phyloP scores from a whole-genome alignment of 2,797 vertebrate species.

The Chaenodraco wilsoni region DNA sequence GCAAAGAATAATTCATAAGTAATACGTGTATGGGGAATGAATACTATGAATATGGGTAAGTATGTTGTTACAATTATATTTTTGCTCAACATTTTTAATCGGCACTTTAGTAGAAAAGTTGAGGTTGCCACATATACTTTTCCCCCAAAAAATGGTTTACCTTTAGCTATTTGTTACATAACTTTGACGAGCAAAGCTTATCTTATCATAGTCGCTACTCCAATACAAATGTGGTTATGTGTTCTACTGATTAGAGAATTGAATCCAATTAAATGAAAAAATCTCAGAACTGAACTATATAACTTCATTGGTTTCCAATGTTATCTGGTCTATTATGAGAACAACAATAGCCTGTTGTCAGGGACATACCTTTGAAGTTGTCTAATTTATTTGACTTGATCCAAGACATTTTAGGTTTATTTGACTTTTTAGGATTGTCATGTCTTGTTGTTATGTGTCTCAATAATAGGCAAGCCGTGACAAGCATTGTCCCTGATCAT shows the following conservation, averaged over 20 bases:
- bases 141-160: neutral
- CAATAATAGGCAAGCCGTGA: slow-evolving; percentile 47
- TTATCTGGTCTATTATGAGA: neutral
- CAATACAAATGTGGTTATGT: neutral
- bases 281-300: neutral
- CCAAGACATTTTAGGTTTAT: slow-evolving; percentile 5
- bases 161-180: neutral
- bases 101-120: neutral
- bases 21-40: no score
- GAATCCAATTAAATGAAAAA: neutral
- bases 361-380: neutral
- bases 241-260: neutral
- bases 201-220: neutral
- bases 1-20: neutral
- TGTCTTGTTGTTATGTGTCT: slow-evolving; percentile 36
- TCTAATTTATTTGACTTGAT: neutral
- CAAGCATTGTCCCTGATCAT: slow-evolving; percentile 45
- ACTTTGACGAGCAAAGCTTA: neutral
- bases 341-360: neutral
- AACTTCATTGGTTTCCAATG: neutral
- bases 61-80: neutral
- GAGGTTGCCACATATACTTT: neutral
- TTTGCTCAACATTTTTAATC: neutral
- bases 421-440: slow-evolving; percentile 11
- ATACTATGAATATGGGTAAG: no score